Evolutionary conservation across 2,888 invertebrate genomes (phyloP), one percentile per base, ranked within the genome.

Genomic region (Dolichopus griseipennis): DNA sequence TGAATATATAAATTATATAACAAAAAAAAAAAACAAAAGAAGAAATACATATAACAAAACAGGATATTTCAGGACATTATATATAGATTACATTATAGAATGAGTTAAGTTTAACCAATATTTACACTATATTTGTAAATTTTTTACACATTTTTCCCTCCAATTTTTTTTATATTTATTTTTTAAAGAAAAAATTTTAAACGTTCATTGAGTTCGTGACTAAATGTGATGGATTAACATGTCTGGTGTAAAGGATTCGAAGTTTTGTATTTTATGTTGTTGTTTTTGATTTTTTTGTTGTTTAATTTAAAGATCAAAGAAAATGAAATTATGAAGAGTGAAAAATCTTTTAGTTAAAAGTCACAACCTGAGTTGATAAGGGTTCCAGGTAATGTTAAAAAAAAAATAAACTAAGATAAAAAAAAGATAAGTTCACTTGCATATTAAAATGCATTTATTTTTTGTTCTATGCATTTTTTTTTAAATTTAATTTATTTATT

Each of bases 161-260:
- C 27, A 27, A 27, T 27, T 27, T 27, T 27, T 5, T 4, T 27
- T 27, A 5, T 8, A 7, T 37, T 37, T 37, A 7, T 37, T 37
- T n/a, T n/a, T 5, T 27, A 4, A 12, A 18, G 9, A 4, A 52
- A 6, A 41, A 41, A 18, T 52, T 52, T 52, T 52, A 52, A 52
- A 52, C 15, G 52, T 52, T 52, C n/a, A 52, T 18, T 6, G 52
- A 52, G n/a, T 18, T 52, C 52, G 52, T 52, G 52, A 52, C 52
- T 52, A 12, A 52, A 52, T 52, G 52, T 52, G 52, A 52, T 52
- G 52, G 52, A 52, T 52, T 52, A 52, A 52, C 52, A 52, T 52
- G 52, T 52, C 52, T 52, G 52, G n/a, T 6, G 18, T 52, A 52
- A 43, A 52, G 18, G 37, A 37, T 18, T 15, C 52, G 15, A 12